Evolutionary conservation across 2,113 vertebrate genomes (phyloP), one percentile per base, ranked within the genome.

Genomic region (Phalacrocorax aristotelis): DNA sequence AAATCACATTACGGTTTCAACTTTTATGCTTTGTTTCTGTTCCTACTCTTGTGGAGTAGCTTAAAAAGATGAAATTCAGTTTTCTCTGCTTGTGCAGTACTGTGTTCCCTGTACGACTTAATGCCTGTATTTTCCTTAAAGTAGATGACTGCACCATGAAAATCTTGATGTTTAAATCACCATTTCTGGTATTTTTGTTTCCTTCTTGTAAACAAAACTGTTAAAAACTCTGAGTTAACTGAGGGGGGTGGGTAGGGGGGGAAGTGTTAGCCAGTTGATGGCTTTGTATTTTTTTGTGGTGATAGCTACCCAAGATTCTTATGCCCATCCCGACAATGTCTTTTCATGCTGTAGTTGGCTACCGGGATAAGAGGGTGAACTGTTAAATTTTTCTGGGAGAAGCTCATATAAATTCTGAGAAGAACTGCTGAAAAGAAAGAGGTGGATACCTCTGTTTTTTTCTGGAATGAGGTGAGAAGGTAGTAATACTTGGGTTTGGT

Each of bases 301-400:
- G 42, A 34, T 77, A 60, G 32, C 66, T 84, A 7, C 23, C 12
- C 22, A 6, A 19, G 9, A 52, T 82, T 64, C 29, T 71, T 66
- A 10, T 3, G 7, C 29, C 9, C 10, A 8, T 62, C 54, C 29
- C 13, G 7, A 0, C 48, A 21, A 27, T 0, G 5, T 61, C 14
- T 83, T 76, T 27, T 2, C 38, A 1, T 23, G 11, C 27, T 70
- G 30, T 51, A 57, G 18, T 25, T 90, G 46, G 14, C 68, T 57
- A 30, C 44, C 13, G 15, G 60, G 34, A 51, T 26, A 16, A 34
- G 36, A 55, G 13, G 8, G 10, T 62, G 17, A 70, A 70, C 29
- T 58, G n/a, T 74, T 77, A 23, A 9, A 4, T 57, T 36, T 93
- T 76, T 34, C 25, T 36, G 11, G 14, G 36, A 77, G 4, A 78